Conservation (phyloP, 2,797 vertebrate genomes). For the Amblyraja radiata region DNA sequence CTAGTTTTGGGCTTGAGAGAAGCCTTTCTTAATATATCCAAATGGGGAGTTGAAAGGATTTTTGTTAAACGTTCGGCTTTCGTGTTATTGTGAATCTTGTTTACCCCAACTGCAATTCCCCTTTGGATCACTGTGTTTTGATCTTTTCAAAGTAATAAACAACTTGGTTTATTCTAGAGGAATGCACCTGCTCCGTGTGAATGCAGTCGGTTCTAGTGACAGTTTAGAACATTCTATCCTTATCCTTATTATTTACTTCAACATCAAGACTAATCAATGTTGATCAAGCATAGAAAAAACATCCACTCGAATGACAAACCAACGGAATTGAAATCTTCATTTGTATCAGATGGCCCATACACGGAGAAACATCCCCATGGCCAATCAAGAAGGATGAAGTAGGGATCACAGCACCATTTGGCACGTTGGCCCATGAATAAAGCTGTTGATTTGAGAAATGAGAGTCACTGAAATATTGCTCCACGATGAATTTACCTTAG, state of each 20-base stretch:
- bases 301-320: not conserved
- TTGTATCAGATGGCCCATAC: too few relatives aligned
- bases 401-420: too few relatives aligned
- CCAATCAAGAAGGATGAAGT: too few relatives aligned
- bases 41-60: not conserved
- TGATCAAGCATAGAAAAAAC: not conserved
- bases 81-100: not conserved
- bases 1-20: not conserved
- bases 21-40: not conserved
- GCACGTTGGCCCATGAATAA: too few relatives aligned
- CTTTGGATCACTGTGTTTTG: not conserved
- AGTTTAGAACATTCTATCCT: not conserved
- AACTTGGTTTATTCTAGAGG: not conserved
- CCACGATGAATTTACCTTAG: too few relatives aligned
- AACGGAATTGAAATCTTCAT: not conserved
- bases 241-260: not conserved
- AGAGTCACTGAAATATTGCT: too few relatives aligned
- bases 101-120: not conserved
- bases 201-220: not conserved
- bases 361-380: too few relatives aligned
- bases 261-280: too few relatives aligned
- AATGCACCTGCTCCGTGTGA: not conserved
- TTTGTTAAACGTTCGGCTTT: not conserved
- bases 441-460: too few relatives aligned
- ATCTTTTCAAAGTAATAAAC: not conserved